Percentiles rank a stretch among this genome's conserved stretches.
Evolutionary conservation across 2,113 vertebrate genomes (phyloP).

Genomic region (Notechis scutatus): DNA sequence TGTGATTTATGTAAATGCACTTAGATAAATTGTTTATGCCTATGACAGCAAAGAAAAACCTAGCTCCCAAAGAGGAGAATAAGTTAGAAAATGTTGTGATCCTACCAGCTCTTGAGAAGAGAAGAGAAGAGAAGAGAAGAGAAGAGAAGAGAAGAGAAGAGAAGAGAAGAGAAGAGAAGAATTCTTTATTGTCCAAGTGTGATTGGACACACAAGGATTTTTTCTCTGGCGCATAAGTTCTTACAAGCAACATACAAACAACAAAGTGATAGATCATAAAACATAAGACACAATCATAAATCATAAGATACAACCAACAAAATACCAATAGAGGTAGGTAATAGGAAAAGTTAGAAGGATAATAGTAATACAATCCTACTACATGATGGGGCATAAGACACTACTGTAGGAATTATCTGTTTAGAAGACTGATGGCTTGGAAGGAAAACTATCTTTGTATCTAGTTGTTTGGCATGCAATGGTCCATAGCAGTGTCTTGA

Average conservation of each 20-base stretch:
- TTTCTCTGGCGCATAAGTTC: background rate
- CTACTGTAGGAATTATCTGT: background rate
- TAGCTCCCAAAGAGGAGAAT: background rate
- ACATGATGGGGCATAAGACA: background rate
- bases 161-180: background rate
- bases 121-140: too few relatives aligned
- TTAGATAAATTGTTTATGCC: background rate
- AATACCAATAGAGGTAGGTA: background rate
- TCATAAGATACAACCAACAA: background rate
- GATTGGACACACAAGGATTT: background rate
- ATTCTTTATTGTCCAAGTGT: background rate
- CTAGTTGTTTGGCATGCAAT: background rate
- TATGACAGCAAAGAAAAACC: background rate
- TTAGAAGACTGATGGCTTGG: background rate
- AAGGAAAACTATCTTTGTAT: background rate
- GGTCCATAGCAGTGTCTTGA: background rate
- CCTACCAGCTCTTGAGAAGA: background rate
- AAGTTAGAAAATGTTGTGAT: background rate
- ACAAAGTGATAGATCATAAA: background rate
- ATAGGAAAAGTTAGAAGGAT: background rate
- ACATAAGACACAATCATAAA: background rate
- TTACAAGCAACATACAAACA: background rate
- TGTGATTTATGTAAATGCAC: background rate
- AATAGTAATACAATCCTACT: background rate
- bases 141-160: too few relatives aligned